Conservation (phyloP, 1,140 invertebrate species). For the Littorina saxatilis region DNA sequence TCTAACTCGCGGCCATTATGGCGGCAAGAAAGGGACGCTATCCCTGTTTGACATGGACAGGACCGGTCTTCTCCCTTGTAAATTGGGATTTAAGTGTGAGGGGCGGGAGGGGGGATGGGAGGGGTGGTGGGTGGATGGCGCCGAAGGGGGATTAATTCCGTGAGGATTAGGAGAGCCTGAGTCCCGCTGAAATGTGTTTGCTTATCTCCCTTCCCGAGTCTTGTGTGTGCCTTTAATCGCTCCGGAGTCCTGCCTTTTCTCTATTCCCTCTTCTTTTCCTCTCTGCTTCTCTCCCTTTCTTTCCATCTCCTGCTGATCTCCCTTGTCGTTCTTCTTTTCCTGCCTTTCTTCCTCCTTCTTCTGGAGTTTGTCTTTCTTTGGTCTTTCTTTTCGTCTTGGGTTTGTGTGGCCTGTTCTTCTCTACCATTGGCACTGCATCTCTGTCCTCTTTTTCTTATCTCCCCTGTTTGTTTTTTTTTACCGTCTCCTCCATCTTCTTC, state of each 20-base stretch:
- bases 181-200: slow-evolving; percentile 55
- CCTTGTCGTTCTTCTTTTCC: too few relatives aligned
- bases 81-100: slow-evolving; percentile 52
- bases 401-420: too few relatives aligned
- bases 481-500: too few relatives aligned
- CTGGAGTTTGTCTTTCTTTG: too few relatives aligned
- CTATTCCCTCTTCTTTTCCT: slow-evolving; percentile 1
- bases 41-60: slow-evolving; percentile 41
- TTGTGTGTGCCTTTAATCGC: slow-evolving; percentile 39
- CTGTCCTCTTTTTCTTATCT: too few relatives aligned
- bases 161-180: slow-evolving; percentile 44
- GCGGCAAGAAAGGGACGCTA: slow-evolving; percentile 40
- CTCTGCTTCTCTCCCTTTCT: background rate
- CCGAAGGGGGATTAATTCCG: slow-evolving; percentile 47
- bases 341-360: too few relatives aligned
- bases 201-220: slow-evolving; percentile 50
- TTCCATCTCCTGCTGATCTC: too few relatives aligned
- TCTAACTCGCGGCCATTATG: slow-evolving; percentile 40
- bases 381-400: too few relatives aligned
- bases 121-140: too few relatives aligned
- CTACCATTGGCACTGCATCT: too few relatives aligned
- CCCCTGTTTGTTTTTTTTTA: too few relatives aligned
- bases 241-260: slow-evolving; percentile 14
- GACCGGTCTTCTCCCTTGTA: slow-evolving; percentile 34
- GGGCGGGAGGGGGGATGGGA: too few relatives aligned